phyloP scores from a whole-genome alignment of 1,140 invertebrate species.

The Caligus rogercresseyi region DNA sequence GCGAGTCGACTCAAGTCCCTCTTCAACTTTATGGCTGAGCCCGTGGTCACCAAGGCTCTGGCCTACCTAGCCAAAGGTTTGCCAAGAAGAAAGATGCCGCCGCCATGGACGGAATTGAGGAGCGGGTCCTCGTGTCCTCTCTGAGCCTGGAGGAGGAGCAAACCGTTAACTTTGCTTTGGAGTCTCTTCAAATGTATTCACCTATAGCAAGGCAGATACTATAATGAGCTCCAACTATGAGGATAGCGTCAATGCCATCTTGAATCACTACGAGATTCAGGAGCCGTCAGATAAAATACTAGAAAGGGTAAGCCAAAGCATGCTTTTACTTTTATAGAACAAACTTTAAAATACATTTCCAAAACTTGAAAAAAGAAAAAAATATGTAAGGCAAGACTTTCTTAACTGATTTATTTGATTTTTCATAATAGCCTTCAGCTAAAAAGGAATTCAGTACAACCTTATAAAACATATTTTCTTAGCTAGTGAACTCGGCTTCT shows the following conservation, averaged over 20 bases:
- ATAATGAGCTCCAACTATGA: conserved; percentile 3
- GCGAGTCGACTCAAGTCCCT: conserved; percentile 3
- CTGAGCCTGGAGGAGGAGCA: neutral
- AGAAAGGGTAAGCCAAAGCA: conserved; percentile 5
- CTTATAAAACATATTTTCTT: no score
- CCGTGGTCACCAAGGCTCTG: neutral
- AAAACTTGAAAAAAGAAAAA: no score
- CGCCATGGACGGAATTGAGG: neutral
- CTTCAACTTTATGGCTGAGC: conserved; percentile 8
- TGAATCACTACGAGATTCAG: neutral
- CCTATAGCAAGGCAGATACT: neutral
- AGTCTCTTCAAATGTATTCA: neutral
- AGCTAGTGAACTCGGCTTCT: no score
- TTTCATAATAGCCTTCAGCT: no score
- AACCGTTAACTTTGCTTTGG: neutral
- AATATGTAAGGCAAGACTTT: no score
- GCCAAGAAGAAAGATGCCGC: neutral
- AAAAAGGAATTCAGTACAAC: no score
- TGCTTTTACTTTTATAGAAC: neutral
- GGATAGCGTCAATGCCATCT: conserved; percentile 5
- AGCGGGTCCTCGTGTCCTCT: neutral
- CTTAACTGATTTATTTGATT: no score
- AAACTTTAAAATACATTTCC: no score
- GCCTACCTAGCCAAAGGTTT: neutral
- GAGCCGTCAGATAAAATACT: neutral